Evolutionary conservation across 1,140 invertebrate species (phyloP).

Genomic region (Semibalanus balanoides): DNA sequence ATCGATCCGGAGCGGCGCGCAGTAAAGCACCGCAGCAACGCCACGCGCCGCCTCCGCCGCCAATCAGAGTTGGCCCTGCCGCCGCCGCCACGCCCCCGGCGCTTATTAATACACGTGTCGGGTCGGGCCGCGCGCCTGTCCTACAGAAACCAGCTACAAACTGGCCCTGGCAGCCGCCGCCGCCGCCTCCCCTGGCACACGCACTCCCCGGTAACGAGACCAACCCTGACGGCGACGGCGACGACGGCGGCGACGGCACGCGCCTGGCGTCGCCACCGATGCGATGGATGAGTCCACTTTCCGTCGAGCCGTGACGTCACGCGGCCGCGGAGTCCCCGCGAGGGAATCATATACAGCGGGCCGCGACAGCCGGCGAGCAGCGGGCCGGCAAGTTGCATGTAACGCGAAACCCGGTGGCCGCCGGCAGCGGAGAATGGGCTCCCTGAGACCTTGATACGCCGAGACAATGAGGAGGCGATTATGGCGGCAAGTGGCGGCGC

Average conservation of each 20-base stretch:
- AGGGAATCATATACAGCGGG: too few relatives aligned
- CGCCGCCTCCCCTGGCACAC: neutral
- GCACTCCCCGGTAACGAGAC: neutral
- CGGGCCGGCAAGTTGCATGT: too few relatives aligned
- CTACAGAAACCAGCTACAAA: neutral
- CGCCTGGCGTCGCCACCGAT: neutral
- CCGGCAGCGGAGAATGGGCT: too few relatives aligned
- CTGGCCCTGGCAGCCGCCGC: too few relatives aligned
- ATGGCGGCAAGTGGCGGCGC: neutral
- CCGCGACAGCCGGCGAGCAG: too few relatives aligned
- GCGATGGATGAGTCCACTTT: too few relatives aligned
- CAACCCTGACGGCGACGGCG: too few relatives aligned
- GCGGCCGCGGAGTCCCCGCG: too few relatives aligned
- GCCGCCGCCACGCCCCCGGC: neutral
- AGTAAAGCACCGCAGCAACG: neutral
- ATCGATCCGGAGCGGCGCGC: neutral
- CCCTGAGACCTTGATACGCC: neutral
- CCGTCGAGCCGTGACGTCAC: too few relatives aligned
- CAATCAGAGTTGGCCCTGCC: neutral
- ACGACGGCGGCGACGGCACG: neutral
- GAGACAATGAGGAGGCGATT: neutral
- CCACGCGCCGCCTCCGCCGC: too few relatives aligned
- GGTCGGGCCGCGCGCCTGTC: neutral
- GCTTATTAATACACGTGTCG: neutral
- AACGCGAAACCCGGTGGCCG: too few relatives aligned